A percentile compares a stretch with the other conserved stretches of the same genome.
These are phyloP conservation scores for Crocuta crocuta DNA, from an alignment of 2,113 vertebrate genomes.

Conservation along the genomic window DNA sequence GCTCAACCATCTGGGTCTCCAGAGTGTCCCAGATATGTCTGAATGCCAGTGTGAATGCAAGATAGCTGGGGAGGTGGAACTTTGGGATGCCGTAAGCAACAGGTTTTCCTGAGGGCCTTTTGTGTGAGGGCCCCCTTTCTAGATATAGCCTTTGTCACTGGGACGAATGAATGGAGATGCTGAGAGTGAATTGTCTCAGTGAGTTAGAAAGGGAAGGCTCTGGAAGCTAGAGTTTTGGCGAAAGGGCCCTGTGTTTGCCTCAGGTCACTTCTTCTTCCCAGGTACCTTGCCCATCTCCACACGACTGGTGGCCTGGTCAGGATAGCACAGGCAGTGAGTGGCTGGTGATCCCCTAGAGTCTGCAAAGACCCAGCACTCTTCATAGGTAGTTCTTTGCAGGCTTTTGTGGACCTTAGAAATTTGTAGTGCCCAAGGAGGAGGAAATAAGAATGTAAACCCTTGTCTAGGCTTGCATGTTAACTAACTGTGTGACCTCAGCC, in stretches of 20 bases:
- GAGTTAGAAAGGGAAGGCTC: not conserved
- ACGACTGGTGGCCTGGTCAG: not conserved
- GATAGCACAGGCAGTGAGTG: not conserved
- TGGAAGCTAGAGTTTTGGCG: not conserved
- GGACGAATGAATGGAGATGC: too few relatives aligned
- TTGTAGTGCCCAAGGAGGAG: not conserved
- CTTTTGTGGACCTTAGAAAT: not conserved
- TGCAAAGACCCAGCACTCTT: not conserved
- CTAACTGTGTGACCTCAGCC: not conserved
- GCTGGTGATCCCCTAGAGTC: too few relatives aligned
- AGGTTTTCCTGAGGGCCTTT: not conserved
- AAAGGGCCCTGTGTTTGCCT: not conserved
- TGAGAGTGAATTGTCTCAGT: not conserved
- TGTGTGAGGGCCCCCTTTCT: not conserved
- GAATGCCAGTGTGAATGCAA: rapidly evolving
- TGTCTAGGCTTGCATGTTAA: not conserved
- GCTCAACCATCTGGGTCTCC: not conserved
- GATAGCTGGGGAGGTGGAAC: rapidly evolving
- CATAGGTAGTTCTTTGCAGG: not conserved
- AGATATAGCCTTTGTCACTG: not conserved
- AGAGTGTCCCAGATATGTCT: too few relatives aligned
- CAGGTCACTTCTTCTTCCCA: not conserved
- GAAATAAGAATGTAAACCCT: not conserved
- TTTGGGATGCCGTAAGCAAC: rapidly evolving
- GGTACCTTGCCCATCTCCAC: too few relatives aligned